These are phyloP conservation scores for Trematocara variabile DNA, from an alignment of 2,113 vertebrate genomes.

Conservation along the genomic window DNA sequence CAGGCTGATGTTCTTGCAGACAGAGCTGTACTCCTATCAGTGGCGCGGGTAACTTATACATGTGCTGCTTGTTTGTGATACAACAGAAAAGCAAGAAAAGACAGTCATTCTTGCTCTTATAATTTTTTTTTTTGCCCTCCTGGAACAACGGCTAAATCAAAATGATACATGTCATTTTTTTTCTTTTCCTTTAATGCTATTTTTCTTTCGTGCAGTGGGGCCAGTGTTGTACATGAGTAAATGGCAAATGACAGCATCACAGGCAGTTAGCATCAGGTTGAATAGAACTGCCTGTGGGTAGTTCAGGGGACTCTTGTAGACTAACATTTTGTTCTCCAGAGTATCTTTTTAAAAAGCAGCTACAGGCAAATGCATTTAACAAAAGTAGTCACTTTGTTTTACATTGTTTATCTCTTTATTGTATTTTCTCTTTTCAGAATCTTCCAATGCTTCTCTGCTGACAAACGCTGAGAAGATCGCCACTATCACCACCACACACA, in stretches of 20 bases:
- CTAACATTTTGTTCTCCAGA: conserved; percentile 19
- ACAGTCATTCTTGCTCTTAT: not conserved
- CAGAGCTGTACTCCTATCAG: not conserved
- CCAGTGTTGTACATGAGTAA: conserved; percentile 36
- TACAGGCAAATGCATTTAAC: conserved; percentile 1
- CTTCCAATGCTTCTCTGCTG: conserved; percentile 92
- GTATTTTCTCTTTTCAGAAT: conserved; percentile 73
- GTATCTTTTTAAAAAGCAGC: not conserved
- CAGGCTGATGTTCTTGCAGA: not conserved
- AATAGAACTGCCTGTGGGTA: conserved; percentile 19
- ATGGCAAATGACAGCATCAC: conserved; percentile 59
- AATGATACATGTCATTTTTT: not conserved
- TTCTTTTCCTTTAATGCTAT: not conserved
- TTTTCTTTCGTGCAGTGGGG: not conserved
- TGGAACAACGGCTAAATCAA: not conserved
- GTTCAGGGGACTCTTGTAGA: conserved; percentile 13
- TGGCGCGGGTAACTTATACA: not conserved
- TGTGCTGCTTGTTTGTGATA: not conserved
- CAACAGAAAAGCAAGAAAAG: not conserved
- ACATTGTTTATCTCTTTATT: not conserved
- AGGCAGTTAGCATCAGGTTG: conserved; percentile 50
- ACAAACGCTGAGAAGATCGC: conserved; percentile 98
- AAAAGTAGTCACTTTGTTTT: not conserved
- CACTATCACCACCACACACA: conserved; percentile 95
- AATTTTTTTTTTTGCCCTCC: not conserved